These are phyloP conservation scores for Phataginus tricuspis DNA, from an alignment of 2,797 vertebrate species.

Conservation along the genomic window DNA sequence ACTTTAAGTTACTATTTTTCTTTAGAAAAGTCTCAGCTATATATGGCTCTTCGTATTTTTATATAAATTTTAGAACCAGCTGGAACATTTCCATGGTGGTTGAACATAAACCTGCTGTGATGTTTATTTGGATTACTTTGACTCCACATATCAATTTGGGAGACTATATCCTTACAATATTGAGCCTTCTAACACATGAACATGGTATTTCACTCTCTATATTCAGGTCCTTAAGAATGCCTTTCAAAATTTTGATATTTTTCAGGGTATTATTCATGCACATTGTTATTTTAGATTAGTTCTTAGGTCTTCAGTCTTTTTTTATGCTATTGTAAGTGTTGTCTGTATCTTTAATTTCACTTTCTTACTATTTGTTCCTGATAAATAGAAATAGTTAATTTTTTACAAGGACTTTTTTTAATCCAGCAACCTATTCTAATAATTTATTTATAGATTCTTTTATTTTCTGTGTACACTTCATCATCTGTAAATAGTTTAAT, in stretches of 20 bases:
- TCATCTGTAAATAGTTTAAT: conserved; percentile 74
- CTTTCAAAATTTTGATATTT: conserved; percentile 28
- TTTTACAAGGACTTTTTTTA: conserved; percentile 2
- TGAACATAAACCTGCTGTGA: neutral
- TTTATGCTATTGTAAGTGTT: conserved; percentile 37
- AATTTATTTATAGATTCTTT: conserved; percentile 62
- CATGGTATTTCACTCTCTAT: conserved; percentile 37
- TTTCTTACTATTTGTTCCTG: conserved; percentile 64
- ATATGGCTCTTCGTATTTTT: conserved; percentile 43
- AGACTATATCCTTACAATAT: neutral
- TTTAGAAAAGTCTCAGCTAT: neutral
- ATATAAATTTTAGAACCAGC: conserved; percentile 7
- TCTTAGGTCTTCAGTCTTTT: conserved; percentile 47
- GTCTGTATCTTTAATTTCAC: conserved; percentile 50
- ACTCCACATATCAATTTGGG: neutral
- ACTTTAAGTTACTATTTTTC: neutral
- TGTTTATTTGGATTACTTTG: conserved; percentile 43
- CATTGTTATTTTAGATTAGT: conserved; percentile 46
- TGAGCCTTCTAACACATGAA: conserved; percentile 9
- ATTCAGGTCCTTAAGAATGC: conserved; percentile 31
- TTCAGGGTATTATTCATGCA: conserved; percentile 27
- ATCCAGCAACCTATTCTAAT: conserved; percentile 36
- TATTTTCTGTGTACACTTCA: conserved; percentile 69
- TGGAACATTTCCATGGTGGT: neutral
- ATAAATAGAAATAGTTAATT: conserved; percentile 41